Evolutionary conservation across 2,888 invertebrate genomes (phyloP).

Genomic region (Leptopterna dolabrata): DNA sequence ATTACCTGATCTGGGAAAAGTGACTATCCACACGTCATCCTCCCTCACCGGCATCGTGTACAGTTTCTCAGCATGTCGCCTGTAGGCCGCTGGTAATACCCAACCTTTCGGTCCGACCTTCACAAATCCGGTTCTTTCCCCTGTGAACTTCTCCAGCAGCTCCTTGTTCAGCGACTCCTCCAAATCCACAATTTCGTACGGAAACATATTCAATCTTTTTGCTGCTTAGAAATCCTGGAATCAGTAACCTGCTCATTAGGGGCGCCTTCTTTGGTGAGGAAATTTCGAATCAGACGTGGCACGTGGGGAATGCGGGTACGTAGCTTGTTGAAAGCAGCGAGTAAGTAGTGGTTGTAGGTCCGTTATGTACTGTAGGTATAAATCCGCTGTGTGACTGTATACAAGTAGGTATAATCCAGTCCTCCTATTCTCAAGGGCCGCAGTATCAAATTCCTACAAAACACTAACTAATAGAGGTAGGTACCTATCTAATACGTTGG

Average conservation of each 20-base stretch:
- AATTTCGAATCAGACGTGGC: too few species aligned
- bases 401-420: too few species aligned
- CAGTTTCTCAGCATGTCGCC: conserved; percentile 72
- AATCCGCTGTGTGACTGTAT: too few species aligned
- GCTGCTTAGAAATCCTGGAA: not conserved
- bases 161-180: conserved; percentile 55
- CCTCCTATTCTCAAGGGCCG: too few species aligned
- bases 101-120: conserved; percentile 81
- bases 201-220: conserved; percentile 48
- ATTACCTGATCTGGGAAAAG: conserved; percentile 80
- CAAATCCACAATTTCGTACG: conserved; percentile 58
- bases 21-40: conserved; percentile 79
- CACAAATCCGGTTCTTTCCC: conserved; percentile 72
- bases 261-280: too few species aligned
- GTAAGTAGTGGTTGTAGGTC: too few species aligned
- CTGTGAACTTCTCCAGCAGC: conserved; percentile 70
- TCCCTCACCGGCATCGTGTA: conserved; percentile 76
- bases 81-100: conserved; percentile 78
- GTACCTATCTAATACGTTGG: too few species aligned
- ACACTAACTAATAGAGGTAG: too few species aligned
- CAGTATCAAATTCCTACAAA: too few species aligned
- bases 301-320: too few species aligned
- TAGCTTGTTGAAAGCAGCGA: too few species aligned
- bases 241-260: not conserved
- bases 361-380: too few species aligned